These are phyloP conservation scores for Calosoma granatense DNA, from an alignment of 1,140 invertebrate species.

Conservation along the genomic window DNA sequence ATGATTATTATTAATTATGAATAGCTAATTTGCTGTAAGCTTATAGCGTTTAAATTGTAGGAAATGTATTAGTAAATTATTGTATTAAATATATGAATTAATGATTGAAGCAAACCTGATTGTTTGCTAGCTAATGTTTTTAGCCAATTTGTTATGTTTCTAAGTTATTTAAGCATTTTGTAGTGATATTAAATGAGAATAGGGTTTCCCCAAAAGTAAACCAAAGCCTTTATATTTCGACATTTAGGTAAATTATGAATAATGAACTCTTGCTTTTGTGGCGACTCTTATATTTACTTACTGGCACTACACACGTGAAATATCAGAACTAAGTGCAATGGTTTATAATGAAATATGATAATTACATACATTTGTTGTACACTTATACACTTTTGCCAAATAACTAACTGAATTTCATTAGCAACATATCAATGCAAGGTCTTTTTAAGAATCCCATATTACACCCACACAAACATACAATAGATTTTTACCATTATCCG, in stretches of 20 bases:
- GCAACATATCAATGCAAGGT: constrained; percentile 4
- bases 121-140: neutral
- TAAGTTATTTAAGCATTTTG: neutral
- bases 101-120: neutral
- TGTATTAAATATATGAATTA: constrained; percentile 2
- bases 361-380: neutral
- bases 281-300: neutral
- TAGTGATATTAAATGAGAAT: neutral
- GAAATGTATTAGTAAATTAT: constrained; percentile 8
- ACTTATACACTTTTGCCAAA: constrained; percentile 4
- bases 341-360: neutral
- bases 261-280: neutral
- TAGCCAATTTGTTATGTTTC: constrained; percentile 7
- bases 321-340: constrained; percentile 7
- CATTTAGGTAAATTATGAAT: neutral
- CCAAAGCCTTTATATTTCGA: constrained; percentile 6
- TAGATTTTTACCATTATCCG: no score
- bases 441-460: neutral
- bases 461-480: no score
- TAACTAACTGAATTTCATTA: constrained; percentile 5
- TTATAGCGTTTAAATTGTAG: neutral
- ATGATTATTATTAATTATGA: neutral
- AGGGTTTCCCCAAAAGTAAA: constrained; percentile 6
- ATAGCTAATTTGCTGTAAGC: constrained; percentile 1
- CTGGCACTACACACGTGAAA: neutral